A percentile compares a stretch with the other conserved stretches of the same genome.
phyloP scores from a whole-genome alignment of 2,113 vertebrate genomes.

The Elanoides forficatus region DNA sequence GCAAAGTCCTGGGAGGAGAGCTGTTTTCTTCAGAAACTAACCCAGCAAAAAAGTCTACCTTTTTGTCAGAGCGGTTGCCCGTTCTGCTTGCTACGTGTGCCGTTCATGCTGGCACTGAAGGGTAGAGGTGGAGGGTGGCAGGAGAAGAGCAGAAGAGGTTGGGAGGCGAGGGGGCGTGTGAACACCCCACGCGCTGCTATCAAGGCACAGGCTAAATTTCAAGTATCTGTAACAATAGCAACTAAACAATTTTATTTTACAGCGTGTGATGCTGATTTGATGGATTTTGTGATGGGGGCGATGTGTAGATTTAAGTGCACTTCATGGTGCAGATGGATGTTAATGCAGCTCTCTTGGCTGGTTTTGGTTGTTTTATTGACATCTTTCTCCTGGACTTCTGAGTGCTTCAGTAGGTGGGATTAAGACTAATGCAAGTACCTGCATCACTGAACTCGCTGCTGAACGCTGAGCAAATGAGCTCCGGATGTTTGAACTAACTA shows the following conservation, averaged over 20 bases:
- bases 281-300: background rate
- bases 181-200: background rate
- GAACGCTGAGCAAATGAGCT: background rate
- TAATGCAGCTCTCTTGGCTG: background rate
- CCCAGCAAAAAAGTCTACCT: background rate
- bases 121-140: background rate
- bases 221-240: background rate
- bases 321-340: background rate
- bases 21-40: too few species aligned
- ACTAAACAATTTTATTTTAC: background rate
- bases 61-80: background rate
- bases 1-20: background rate
- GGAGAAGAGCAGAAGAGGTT: background rate
- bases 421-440: background rate
- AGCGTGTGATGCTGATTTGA: background rate
- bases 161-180: background rate
- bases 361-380: background rate
- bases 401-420: background rate
- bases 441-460: background rate
- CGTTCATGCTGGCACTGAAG: background rate
- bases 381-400: background rate
- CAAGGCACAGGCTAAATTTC: background rate
- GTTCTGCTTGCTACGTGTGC: background rate
- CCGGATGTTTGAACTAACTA: background rate
- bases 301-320: background rate